Percentiles rank a stretch among this genome's conserved stretches.
Conservation (phyloP, 2,888 invertebrate genomes). For the Halictus quadricinctus region DNA sequence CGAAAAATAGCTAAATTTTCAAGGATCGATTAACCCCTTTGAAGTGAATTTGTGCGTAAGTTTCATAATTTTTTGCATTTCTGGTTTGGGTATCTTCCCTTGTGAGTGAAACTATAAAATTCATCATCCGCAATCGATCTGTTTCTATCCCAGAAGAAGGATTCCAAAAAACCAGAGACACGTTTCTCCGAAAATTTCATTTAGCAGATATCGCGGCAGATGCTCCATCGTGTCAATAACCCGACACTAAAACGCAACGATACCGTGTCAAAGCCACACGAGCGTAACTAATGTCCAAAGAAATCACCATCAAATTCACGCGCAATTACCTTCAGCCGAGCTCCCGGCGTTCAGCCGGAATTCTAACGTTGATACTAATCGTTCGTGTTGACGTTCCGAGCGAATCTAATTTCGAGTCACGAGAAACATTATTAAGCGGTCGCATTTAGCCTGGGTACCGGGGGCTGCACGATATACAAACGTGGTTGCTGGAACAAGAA, state of each 20-base stretch:
- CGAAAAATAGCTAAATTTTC: background rate
- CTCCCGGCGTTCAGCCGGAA: background rate
- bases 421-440: constrained; percentile 22
- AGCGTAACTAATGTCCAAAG: constrained; percentile 19
- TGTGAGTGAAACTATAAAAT: background rate
- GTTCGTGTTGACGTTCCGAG: constrained; percentile 12
- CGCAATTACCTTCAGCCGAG: constrained; percentile 18
- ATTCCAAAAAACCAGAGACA: background rate
- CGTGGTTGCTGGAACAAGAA: background rate
- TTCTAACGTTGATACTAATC: constrained; percentile 17
- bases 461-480: background rate
- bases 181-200: background rate
- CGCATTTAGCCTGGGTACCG: background rate
- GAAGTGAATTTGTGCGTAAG: too few species aligned
- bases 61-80: too few species aligned
- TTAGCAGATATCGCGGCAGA: background rate
- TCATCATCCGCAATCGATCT: background rate
- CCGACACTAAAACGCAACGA: background rate
- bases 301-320: constrained; percentile 25
- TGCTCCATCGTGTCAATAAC: background rate
- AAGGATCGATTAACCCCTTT: background rate
- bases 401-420: constrained; percentile 16
- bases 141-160: background rate
- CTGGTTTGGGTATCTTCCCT: too few species aligned
- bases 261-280: constrained; percentile 12